These are phyloP conservation scores for Coelogynopora nodosa DNA, from an alignment of 2,888 invertebrate species.

Conservation along the genomic window DNA sequence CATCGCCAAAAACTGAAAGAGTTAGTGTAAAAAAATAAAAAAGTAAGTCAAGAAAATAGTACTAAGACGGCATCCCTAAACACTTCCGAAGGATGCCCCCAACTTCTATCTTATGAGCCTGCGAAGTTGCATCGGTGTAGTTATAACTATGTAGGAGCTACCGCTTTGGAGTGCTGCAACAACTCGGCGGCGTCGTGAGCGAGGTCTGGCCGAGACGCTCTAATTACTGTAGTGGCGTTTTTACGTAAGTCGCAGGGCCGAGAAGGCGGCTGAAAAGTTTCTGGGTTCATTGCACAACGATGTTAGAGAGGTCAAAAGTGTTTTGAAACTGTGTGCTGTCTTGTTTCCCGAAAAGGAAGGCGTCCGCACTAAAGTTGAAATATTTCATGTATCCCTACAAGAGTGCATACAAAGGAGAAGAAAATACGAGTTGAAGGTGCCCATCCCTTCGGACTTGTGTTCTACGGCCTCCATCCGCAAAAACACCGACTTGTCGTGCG, in stretches of 20 bases:
- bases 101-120: too few species aligned
- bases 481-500: background rate
- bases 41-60: too few species aligned
- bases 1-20: too few species aligned
- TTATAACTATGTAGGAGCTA: too few species aligned
- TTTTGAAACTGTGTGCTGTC: background rate
- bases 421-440: background rate
- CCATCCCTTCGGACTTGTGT: background rate
- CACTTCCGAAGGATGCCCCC: too few species aligned
- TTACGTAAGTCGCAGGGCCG: background rate
- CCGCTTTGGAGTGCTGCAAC: background rate
- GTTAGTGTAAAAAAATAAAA: too few species aligned
- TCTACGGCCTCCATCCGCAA: background rate
- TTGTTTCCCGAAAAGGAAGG: background rate
- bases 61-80: too few species aligned
- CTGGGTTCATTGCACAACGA: background rate
- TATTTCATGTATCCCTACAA: background rate
- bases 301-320: background rate
- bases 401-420: background rate
- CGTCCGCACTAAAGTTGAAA: background rate
- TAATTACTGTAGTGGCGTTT: background rate
- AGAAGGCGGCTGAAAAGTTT: background rate
- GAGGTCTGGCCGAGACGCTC: background rate
- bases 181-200: background rate
- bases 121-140: too few species aligned